A percentile compares a stretch with the other conserved stretches of the same genome.
phyloP scores from a whole-genome alignment of 2,888 invertebrate species.

The Trisateles emortualis region DNA sequence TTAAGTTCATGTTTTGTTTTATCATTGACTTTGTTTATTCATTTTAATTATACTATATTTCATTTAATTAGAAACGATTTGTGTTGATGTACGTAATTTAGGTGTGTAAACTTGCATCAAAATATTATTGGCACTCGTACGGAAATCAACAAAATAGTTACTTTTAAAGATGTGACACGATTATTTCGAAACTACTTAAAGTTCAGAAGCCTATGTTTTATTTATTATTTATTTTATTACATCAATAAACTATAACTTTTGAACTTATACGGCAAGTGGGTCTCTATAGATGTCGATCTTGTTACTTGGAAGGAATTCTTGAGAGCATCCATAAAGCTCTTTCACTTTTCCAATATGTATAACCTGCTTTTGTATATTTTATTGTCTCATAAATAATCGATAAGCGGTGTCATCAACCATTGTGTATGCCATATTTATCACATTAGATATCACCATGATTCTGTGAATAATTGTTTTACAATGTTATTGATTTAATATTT shows the following conservation, averaged over 20 bases:
- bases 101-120: background rate
- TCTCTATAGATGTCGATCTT: conserved; percentile 17
- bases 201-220: conserved; percentile 5
- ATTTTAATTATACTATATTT: background rate
- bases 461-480: conserved; percentile 45
- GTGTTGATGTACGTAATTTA: too few relatives aligned
- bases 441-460: conserved; percentile 43
- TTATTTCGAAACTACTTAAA: conserved; percentile 11
- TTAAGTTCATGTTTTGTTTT: background rate
- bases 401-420: conserved; percentile 48
- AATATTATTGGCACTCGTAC: conserved; percentile 1
- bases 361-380: conserved; percentile 45
- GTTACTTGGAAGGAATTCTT: conserved; percentile 19
- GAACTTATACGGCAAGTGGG: conserved; percentile 18
- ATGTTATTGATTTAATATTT: conserved; percentile 50
- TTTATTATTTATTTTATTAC: conserved; percentile 12
- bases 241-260: conserved; percentile 16
- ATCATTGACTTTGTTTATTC: background rate
- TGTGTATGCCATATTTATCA: conserved; percentile 47
- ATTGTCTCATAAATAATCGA: conserved; percentile 56
- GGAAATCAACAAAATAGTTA: conserved; percentile 18
- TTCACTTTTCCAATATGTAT: conserved; percentile 21
- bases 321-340: conserved; percentile 11
- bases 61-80: background rate
- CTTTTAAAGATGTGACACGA: conserved; percentile 15